phyloP scores from a whole-genome alignment of 1,140 invertebrate genomes.

The Dysdera silvatica region DNA sequence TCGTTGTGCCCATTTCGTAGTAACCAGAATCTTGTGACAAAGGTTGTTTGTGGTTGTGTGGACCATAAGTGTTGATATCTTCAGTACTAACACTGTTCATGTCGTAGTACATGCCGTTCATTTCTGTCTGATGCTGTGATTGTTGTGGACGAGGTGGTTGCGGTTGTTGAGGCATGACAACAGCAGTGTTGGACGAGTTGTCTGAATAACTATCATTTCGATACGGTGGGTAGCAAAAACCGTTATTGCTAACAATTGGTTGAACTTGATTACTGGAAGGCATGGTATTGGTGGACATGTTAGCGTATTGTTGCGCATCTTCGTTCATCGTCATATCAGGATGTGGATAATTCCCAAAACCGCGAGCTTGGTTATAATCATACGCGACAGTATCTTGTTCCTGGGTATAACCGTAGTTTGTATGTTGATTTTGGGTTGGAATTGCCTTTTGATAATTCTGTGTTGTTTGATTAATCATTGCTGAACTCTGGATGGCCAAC shows the following conservation, averaged over 20 bases:
- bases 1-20: constrained; percentile 18
- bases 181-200: too few species aligned
- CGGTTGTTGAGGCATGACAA: constrained; percentile 9
- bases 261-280: neutral
- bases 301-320: constrained; percentile 5
- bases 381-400: neutral
- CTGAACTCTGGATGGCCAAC: constrained; percentile 10
- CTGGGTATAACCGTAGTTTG: neutral
- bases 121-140: too few species aligned
- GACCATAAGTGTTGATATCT: constrained; percentile 1
- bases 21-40: constrained; percentile 18
- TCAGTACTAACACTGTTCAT: constrained; percentile 25
- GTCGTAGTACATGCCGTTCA: constrained; percentile 25
- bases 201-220: constrained; percentile 15
- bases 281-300: constrained; percentile 1
- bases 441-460: constrained; percentile 17
- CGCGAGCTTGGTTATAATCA: constrained; percentile 10
- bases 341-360: constrained; percentile 9
- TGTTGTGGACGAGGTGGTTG: too few species aligned
- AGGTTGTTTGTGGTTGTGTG: constrained; percentile 11
- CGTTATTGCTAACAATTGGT: constrained; percentile 5
- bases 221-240: constrained; percentile 16
- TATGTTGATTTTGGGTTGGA: constrained; percentile 15
- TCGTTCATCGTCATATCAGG: too few species aligned
- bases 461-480: neutral